phyloP scores from a whole-genome alignment of 1,140 invertebrate genomes.

The Plodia interpunctella region DNA sequence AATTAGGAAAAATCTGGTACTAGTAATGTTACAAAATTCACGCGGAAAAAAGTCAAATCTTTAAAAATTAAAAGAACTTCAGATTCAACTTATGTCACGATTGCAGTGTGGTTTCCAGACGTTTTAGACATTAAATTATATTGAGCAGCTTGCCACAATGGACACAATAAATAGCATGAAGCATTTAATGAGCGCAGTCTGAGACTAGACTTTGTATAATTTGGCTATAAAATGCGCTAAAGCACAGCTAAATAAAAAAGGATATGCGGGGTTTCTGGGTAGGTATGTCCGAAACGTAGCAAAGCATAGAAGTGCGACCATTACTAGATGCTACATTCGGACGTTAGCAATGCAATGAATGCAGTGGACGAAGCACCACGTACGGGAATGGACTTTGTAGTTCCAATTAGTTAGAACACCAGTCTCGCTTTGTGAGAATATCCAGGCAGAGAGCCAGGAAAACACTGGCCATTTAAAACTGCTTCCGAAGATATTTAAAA shows the following conservation, averaged over 20 bases:
- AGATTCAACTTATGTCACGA: no score
- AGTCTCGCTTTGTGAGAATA: background rate
- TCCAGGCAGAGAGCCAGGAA: background rate
- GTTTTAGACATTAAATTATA: background rate
- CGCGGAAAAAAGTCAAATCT: no score
- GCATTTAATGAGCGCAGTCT: background rate
- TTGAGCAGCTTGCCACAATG: background rate
- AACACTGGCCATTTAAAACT: background rate
- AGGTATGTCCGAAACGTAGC: background rate
- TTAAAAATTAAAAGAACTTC: no score
- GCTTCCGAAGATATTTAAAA: no score
- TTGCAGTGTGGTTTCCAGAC: background rate
- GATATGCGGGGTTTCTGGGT: background rate
- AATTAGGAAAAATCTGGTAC: no score
- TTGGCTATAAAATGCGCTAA: background rate
- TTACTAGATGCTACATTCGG: background rate
- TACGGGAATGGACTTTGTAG: background rate
- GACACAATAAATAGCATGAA: background rate
- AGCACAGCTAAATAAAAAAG: background rate
- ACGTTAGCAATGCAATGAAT: conserved; percentile 1
- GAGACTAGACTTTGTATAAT: background rate
- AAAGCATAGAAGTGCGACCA: background rate
- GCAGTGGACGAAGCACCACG: background rate
- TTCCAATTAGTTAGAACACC: background rate
- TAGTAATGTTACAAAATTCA: no score